phyloP scores from a whole-genome alignment of 1,140 invertebrate species.

The Heliconius nattereri region DNA sequence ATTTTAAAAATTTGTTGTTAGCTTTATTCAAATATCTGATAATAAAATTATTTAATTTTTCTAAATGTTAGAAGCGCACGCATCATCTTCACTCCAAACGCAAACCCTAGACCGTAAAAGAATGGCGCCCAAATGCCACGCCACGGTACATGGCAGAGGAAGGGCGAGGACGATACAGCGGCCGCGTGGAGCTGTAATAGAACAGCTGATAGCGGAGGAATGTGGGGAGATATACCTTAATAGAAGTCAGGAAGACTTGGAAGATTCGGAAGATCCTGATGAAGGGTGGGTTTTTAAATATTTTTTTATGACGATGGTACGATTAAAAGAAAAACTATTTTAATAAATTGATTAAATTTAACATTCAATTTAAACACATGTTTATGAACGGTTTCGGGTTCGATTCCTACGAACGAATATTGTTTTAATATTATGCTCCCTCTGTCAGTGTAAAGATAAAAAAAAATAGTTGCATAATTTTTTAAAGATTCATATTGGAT shows the following conservation, averaged over 20 bases:
- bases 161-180: slow-evolving; percentile 58
- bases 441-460: no score
- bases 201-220: slow-evolving; percentile 74
- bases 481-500: no score
- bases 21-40: no score
- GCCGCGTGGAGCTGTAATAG: slow-evolving; percentile 65
- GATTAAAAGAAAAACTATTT: no score
- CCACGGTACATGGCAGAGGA: slow-evolving; percentile 67
- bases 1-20: no score
- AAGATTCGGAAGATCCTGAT: slow-evolving; percentile 74
- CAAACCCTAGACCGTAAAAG: slow-evolving; percentile 72
- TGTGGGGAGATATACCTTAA: slow-evolving; percentile 66
- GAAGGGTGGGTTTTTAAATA: slow-evolving; percentile 51
- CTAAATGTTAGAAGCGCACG: slow-evolving; percentile 60
- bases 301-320: neutral
- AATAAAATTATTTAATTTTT: neutral
- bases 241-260: slow-evolving; percentile 67
- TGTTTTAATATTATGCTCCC: no score
- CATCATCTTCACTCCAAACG: slow-evolving; percentile 69
- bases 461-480: no score
- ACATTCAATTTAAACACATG: no score
- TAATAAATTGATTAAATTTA: no score
- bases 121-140: slow-evolving; percentile 58
- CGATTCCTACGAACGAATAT: no score
- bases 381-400: no score